phyloP scores from a whole-genome alignment of 2,888 invertebrate species.

The Polydrusus pterygomalis region DNA sequence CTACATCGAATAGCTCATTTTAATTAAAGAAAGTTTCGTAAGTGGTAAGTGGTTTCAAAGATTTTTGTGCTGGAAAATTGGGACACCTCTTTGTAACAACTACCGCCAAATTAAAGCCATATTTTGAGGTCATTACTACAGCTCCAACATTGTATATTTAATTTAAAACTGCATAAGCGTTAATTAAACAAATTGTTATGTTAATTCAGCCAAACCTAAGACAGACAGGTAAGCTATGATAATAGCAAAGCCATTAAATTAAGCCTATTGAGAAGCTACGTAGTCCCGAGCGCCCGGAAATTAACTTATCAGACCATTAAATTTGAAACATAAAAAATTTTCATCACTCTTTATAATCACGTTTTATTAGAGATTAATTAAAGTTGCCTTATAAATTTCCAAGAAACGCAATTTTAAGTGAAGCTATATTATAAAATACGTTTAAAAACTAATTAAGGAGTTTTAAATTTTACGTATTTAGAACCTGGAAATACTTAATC shows the following conservation, averaged over 20 bases:
- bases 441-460: slow-evolving; percentile 54
- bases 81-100: too few species aligned
- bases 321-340: slow-evolving; percentile 41
- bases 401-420: slow-evolving; percentile 44
- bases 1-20: too few species aligned
- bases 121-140: too few species aligned
- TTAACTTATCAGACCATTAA: slow-evolving; percentile 46
- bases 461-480: slow-evolving; percentile 52
- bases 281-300: slow-evolving; percentile 23
- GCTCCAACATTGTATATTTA: too few species aligned
- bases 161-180: too few species aligned
- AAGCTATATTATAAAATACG: slow-evolving; percentile 47
- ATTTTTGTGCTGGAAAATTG: too few species aligned
- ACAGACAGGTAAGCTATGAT: background rate
- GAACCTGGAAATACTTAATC: slow-evolving; percentile 46
- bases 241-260: slow-evolving; percentile 7
- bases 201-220: background rate
- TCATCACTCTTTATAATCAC: slow-evolving; percentile 49
- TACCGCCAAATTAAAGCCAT: too few species aligned
- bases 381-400: slow-evolving; percentile 52
- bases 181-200: too few species aligned
- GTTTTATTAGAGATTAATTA: slow-evolving; percentile 55
- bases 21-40: too few species aligned
- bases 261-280: slow-evolving; percentile 4
- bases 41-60: too few species aligned